Conservation (phyloP, 2,797 vertebrate species). For the Cyclura pinguis region DNA sequence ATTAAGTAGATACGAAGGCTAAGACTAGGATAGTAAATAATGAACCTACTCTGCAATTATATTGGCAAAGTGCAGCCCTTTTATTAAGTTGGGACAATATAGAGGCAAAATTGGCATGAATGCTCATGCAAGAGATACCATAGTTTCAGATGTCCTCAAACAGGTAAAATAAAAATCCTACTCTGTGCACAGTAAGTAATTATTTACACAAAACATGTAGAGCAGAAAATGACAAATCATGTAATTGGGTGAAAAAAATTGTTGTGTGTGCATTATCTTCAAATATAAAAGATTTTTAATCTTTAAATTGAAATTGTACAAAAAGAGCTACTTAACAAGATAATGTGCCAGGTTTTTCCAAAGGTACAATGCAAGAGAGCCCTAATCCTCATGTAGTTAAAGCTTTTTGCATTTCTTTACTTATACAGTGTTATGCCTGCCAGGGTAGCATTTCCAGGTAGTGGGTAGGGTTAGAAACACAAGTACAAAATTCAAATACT, state of each 20-base stretch:
- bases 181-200: conserved; percentile 58
- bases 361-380: conserved; percentile 3
- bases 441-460: neutral
- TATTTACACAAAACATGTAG: conserved; percentile 60
- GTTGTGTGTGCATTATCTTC: conserved; percentile 36
- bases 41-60: conserved; percentile 75
- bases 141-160: conserved; percentile 69
- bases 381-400: neutral
- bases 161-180: conserved; percentile 47
- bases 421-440: neutral
- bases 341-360: conserved; percentile 54
- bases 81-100: conserved; percentile 77
- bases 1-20: conserved; percentile 79
- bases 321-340: conserved; percentile 62
- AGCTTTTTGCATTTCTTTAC: neutral
- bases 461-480: neutral
- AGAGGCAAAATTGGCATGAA: conserved; percentile 75
- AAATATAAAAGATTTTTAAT: conserved; percentile 5
- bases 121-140: conserved; percentile 63
- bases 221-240: conserved; percentile 46
- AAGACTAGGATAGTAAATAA: conserved; percentile 76
- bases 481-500: neutral
- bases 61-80: conserved; percentile 73
- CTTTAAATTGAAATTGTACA: conserved; percentile 38
- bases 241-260: conserved; percentile 3